phyloP scores from a whole-genome alignment of 1,140 invertebrate species.

The Drosophila insularis region DNA sequence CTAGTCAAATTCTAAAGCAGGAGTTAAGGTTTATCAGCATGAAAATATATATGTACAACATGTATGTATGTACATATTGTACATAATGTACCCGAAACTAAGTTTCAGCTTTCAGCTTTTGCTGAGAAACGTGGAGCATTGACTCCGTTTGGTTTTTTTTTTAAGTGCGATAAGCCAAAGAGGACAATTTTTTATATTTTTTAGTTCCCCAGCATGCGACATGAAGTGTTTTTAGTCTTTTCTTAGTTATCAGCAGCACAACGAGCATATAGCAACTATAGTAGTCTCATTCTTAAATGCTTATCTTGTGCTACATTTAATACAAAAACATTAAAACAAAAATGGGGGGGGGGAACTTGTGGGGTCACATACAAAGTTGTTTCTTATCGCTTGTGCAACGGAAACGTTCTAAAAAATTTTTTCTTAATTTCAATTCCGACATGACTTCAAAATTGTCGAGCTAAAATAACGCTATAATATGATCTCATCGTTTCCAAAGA shows the following conservation, averaged over 20 bases:
- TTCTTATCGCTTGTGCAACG: conserved; percentile 69
- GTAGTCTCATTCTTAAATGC: conserved; percentile 8
- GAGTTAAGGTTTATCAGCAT: conserved; percentile 70
- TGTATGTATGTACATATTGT: conserved; percentile 26
- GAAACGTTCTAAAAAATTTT: conserved; percentile 35
- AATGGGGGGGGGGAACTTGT: conserved; percentile 39
- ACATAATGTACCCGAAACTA: conserved; percentile 34
- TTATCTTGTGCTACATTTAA: conserved; percentile 26
- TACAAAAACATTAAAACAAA: conserved; percentile 30
- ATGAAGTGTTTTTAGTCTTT: conserved; percentile 21
- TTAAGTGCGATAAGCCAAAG: conserved; percentile 52
- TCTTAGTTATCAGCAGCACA: conserved; percentile 14
- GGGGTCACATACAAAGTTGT: conserved; percentile 35
- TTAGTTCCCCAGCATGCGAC: conserved; percentile 47
- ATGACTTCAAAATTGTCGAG: conserved; percentile 26
- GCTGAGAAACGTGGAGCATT: conserved; percentile 66
- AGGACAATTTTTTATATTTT: neutral
- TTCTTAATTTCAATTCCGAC: neutral
- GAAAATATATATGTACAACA: conserved; percentile 11
- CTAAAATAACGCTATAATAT: conserved; percentile 31
- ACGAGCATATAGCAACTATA: neutral
- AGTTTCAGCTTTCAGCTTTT: conserved; percentile 60
- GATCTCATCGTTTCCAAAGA: conserved; percentile 37
- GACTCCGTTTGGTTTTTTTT: conserved; percentile 46
- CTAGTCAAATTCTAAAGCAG: conserved; percentile 46